These are phyloP conservation scores for Columba livia DNA, from an alignment of 2,113 vertebrate species.

Conservation along the genomic window DNA sequence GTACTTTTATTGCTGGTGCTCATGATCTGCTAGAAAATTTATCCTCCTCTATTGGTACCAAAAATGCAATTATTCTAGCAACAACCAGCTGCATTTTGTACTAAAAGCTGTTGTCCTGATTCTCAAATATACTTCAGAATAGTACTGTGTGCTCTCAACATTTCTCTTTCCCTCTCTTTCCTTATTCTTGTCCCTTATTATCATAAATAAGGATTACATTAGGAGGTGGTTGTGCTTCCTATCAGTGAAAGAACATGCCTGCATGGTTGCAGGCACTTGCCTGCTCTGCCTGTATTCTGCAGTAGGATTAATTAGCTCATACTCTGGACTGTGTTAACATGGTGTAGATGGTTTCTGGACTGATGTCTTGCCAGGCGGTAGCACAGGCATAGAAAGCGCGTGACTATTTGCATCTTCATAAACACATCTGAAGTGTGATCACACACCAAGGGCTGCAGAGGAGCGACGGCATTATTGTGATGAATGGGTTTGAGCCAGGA, in stretches of 20 bases:
- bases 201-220: neutral
- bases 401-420: neutral
- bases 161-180: neutral
- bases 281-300: neutral
- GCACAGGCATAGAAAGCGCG: neutral
- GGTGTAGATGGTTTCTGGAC: neutral
- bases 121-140: neutral
- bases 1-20: neutral
- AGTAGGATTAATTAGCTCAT: neutral
- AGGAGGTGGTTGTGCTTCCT: neutral
- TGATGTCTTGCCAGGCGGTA: neutral
- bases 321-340: neutral
- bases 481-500: neutral
- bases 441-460: rapidly evolving
- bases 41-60: neutral
- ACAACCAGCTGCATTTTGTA: neutral
- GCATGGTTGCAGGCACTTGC: neutral
- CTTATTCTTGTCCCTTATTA: neutral
- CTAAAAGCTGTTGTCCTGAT: neutral
- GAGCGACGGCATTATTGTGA: neutral
- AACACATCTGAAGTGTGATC: neutral
- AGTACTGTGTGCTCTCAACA: neutral
- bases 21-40: neutral
- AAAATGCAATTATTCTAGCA: neutral
- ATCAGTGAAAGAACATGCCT: neutral